Base-by-base conservation (phyloP, 2,888 invertebrate genomes). In the Ochlodes sylvanus region DNA sequence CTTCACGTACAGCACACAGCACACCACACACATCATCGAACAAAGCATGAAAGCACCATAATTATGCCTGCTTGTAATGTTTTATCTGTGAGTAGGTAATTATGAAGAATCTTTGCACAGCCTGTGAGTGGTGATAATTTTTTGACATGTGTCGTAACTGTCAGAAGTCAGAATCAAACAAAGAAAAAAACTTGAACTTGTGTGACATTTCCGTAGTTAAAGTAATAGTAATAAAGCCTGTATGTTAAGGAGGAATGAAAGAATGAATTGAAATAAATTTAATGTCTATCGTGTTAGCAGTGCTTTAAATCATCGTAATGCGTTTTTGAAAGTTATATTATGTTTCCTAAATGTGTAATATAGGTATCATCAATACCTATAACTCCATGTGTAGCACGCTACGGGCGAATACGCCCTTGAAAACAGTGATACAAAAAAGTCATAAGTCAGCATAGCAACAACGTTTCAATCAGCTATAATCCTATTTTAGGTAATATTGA, bases 371-470 rank as follows among this genome's bases (percentile, higher is more conserved):
- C 19, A 41, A 54, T 47, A 34, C 42, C 19, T 38, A 44, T 73
- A 72, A 54, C 19, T 55, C 52, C 44, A 76, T 73, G 75, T 79
- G 77, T 76, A 70, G 73, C 73, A 74, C 72, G 79, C 77, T 77
- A 79, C 77, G 76, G 76, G 82, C 80, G 84, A 80, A 83, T 82
- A 86, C 89, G 92, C 89, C 90, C 92, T 91, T 92, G 92, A 91
- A 89, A 90, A 87, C 80, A 74, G 85, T 86, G 86, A 85, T 83
- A 80, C 85, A 86, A 85, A 85, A 38, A 89, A 90, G 82, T 86
- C 85, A 86, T 80, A 85, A 88, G 87, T 89, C 89, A 88, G 92
- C 92, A 89, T 92, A 92, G 92, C 91, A 92, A 92, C 92, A 92
- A 87, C 82, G 81, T 80, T 88, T 84, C 79, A 79, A 83, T 82